Evolutionary conservation across 2,797 vertebrate genomes (phyloP).

Genomic region (Acropternis orthonyx): DNA sequence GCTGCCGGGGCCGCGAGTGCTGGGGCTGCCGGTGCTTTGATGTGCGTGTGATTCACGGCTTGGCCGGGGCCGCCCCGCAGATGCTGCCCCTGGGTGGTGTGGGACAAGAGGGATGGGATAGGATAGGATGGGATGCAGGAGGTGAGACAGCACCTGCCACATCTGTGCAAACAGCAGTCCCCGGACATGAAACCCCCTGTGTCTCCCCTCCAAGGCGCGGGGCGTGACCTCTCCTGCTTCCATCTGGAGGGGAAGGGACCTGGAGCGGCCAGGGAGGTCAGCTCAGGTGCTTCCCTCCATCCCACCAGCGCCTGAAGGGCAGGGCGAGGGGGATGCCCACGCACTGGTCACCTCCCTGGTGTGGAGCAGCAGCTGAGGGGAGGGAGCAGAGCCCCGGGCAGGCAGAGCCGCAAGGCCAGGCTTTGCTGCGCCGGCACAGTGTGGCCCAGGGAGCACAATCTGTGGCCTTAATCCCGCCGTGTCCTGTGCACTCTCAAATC

Average conservation of each 20-base stretch:
- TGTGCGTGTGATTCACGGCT: not conserved
- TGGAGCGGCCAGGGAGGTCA: rapidly evolving
- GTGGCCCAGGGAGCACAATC: not conserved
- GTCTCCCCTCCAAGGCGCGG: rapidly evolving
- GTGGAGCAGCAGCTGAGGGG: rapidly evolving
- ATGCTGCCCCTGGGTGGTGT: not conserved
- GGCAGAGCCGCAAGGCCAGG: not conserved
- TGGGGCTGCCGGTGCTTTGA: conserved; percentile 13
- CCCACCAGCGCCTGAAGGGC: not conserved
- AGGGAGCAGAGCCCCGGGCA: not conserved
- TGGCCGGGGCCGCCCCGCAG: not conserved
- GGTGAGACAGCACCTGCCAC: not conserved
- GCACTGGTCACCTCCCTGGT: rapidly evolving
- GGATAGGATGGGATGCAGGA: not conserved
- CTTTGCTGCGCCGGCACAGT: not conserved
- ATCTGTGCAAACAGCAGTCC: not conserved
- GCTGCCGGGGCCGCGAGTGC: not conserved
- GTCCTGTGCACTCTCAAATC: conserved; percentile 45
- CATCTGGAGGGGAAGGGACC: not conserved
- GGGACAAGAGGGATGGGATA: not conserved
- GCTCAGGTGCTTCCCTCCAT: not conserved
- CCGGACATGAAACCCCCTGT: rapidly evolving
- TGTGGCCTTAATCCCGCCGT: conserved; percentile 46
- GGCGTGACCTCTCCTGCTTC: not conserved
- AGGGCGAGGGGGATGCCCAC: rapidly evolving